phyloP scores from a whole-genome alignment of 2,113 vertebrate genomes.

The Aptenodytes patagonicus region DNA sequence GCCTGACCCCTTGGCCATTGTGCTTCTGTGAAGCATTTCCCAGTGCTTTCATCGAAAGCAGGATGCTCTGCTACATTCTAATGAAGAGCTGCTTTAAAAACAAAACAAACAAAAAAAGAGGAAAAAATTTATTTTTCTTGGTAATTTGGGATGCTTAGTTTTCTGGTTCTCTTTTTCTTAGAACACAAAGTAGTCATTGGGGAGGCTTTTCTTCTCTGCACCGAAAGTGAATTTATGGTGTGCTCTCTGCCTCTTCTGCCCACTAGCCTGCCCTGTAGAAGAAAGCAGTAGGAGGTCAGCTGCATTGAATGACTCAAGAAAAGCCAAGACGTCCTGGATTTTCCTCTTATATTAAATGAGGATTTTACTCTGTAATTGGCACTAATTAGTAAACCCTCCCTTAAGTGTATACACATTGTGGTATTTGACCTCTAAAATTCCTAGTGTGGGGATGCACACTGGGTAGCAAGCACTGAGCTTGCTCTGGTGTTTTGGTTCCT shows the following conservation, averaged over 20 bases:
- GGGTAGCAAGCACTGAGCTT: background rate
- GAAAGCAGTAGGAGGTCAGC: background rate
- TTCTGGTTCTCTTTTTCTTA: background rate
- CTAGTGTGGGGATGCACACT: too few relatives aligned
- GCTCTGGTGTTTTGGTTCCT: background rate
- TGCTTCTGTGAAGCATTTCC: constrained; percentile 27
- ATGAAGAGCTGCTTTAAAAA: background rate
- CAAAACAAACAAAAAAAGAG: background rate
- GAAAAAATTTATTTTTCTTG: background rate
- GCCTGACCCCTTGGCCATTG: constrained; percentile 12
- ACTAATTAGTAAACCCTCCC: background rate
- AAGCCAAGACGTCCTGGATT: background rate
- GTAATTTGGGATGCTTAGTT: background rate
- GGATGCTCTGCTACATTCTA: constrained; percentile 17
- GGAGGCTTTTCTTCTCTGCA: background rate
- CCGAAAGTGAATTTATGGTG: background rate
- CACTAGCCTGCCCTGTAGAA: background rate
- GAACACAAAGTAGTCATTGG: background rate
- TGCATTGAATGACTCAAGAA: background rate
- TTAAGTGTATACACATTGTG: background rate
- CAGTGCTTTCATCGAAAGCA: constrained; percentile 16
- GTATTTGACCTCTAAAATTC: background rate
- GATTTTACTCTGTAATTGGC: background rate
- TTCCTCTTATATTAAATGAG: background rate
- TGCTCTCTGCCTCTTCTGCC: background rate